Evolutionary conservation across 2,113 vertebrate species (phyloP), one percentile per base, ranked within the genome.

Genomic region (Vulpes lagopus): DNA sequence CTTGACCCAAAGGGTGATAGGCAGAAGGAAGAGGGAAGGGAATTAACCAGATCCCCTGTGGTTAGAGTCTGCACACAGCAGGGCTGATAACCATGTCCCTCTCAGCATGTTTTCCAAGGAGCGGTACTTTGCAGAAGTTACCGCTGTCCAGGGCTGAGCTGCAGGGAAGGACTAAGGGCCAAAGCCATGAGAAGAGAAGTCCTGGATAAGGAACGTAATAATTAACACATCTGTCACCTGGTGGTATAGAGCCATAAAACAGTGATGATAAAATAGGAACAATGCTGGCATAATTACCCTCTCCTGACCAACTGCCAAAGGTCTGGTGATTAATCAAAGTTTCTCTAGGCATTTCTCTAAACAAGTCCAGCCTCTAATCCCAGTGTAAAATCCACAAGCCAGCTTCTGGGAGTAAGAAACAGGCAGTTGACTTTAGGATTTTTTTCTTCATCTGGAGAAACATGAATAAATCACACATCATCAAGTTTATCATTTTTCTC

Each of bases 401-500:
- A 0, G 97, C 89, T 97, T 92, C 93, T 81, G 55, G 0, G 74
- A 94, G 81, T 87, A 84, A 93, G 98, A 98, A 98, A 95, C 96
- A 98, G 73, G 71, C 95, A 95, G 98, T 94, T 98, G 98, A 95
- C 97, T 98, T 97, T 1, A 97, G 97, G 96, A 98, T 97, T 97
- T 96, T 97, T 96, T 43, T 73, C 97, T 97, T 98, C 97, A 97
- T 98, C 97, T 98, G 97, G 94, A 98, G 98, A 98, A 98, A 98
- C 89, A 96, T 3, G 97, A 98, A 98, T 98, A 99, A 98, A 98
- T 99, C 98, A 98, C 98, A 99, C 97, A 94, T 97, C 97, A 98
- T 98, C 98, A 98, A 94, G 98, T 98, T 99, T 98, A 98, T 98
- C 91, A 98, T 99, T 98, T 98, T 98, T 97, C 97, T 98, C 98